Percentiles rank a stretch among this genome's conserved stretches.
Conservation (phyloP, 2,797 vertebrate species). For the Rhynchotus rufescens region DNA sequence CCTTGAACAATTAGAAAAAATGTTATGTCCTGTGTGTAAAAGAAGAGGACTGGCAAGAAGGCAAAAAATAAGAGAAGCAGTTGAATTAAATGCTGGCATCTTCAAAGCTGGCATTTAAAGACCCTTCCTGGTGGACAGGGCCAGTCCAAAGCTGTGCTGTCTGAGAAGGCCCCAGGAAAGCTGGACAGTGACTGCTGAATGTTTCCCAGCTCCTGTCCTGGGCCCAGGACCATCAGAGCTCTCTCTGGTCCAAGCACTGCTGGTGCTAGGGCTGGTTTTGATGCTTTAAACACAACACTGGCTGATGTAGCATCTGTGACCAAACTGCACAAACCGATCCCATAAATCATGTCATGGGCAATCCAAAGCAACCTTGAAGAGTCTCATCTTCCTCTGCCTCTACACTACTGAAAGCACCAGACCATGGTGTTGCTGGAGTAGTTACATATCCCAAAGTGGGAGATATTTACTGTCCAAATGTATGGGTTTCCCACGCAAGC, state of each 20-base stretch:
- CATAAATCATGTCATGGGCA: not conserved
- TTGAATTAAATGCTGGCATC: not conserved
- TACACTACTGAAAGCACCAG: not conserved
- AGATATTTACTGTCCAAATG: not conserved
- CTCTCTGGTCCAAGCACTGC: not conserved
- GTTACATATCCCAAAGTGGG: not conserved
- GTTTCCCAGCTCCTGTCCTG: not conserved
- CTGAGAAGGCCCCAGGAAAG: not conserved
- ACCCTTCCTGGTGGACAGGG: not conserved
- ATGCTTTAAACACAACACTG: not conserved
- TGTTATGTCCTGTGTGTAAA: slow-evolving; percentile 34
- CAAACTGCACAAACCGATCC: not conserved
- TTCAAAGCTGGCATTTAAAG: not conserved
- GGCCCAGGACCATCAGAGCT: not conserved
- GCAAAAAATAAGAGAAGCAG: not conserved
- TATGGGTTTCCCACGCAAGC: not conserved
- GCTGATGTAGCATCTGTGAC: accelerated
- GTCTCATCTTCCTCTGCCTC: not conserved
- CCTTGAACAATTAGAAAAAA: slow-evolving; percentile 1
- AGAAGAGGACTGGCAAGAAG: slow-evolving; percentile 30
- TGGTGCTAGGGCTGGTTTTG: not conserved
- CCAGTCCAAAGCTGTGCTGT: not conserved
- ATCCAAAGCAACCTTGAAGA: not conserved
- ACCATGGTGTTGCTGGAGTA: not conserved
- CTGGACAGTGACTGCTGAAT: not conserved